Evolutionary conservation across 2,888 invertebrate genomes (phyloP).

Genomic region (Sphinx pinastri): DNA sequence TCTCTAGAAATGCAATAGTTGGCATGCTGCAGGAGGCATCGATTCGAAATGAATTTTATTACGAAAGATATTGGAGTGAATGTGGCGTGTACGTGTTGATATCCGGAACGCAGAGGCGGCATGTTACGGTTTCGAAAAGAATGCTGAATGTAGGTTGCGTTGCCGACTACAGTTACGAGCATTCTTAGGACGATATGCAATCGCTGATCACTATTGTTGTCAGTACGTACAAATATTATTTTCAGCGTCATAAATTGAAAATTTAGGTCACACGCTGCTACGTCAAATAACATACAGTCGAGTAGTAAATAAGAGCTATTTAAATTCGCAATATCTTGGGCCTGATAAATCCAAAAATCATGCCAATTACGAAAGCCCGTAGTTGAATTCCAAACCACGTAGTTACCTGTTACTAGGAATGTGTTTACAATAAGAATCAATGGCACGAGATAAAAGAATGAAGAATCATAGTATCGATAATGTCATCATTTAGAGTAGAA

Average conservation of each 20-base stretch:
- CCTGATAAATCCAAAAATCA: slow-evolving; percentile 32
- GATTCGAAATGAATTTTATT: slow-evolving; percentile 72
- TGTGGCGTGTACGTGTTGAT: slow-evolving; percentile 66
- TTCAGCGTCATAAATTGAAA: slow-evolving; percentile 52
- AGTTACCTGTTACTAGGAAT: slow-evolving; percentile 49
- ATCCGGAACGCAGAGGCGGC: slow-evolving; percentile 81
- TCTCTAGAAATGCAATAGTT: slow-evolving; percentile 77
- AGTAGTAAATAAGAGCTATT: slow-evolving; percentile 30
- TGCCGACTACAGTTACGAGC: slow-evolving; percentile 78
- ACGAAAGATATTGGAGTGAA: slow-evolving; percentile 66
- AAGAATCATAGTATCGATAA: slow-evolving; percentile 72
- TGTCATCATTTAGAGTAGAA: slow-evolving; percentile 76
- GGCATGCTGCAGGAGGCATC: slow-evolving; percentile 58
- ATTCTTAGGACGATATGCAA: slow-evolving; percentile 71
- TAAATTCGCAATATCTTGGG: slow-evolving; percentile 29
- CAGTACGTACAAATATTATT: slow-evolving; percentile 53
- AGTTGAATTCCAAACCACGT: slow-evolving; percentile 46
- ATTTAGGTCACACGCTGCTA: slow-evolving; percentile 26
- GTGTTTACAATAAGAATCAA: slow-evolving; percentile 54
- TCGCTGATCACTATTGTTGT: slow-evolving; percentile 70
- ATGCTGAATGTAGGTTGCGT: slow-evolving; percentile 83
- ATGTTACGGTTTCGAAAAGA: slow-evolving; percentile 84
- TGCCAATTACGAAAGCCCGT: slow-evolving; percentile 47
- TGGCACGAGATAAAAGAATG: slow-evolving; percentile 64
- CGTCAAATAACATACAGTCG: slow-evolving; percentile 20